These are phyloP conservation scores for Centropristis striata DNA, from an alignment of 2,113 vertebrate species.

Conservation along the genomic window DNA sequence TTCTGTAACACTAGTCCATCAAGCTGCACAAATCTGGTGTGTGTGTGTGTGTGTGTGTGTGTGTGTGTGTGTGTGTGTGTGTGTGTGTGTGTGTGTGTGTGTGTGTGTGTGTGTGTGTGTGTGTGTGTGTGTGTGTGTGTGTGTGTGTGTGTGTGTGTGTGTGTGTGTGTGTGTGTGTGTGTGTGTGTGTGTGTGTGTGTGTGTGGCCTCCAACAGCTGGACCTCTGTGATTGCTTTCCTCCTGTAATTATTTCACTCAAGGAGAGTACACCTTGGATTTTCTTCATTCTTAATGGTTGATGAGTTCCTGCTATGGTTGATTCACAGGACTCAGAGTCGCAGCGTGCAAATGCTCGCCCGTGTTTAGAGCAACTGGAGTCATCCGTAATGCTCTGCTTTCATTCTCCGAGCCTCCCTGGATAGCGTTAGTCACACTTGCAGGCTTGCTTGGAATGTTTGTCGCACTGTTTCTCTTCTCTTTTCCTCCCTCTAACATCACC, in stretches of 20 bases:
- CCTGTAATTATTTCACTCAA: conserved; percentile 53
- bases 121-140: conserved; percentile 3
- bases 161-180: conserved; percentile 25
- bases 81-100: conserved; percentile 33
- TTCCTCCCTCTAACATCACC: conserved; percentile 58
- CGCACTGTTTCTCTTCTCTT: conserved; percentile 42
- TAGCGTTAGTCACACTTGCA: conserved; percentile 71
- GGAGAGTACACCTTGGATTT: conserved; percentile 13
- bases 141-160: no score
- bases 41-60: conserved; percentile 18
- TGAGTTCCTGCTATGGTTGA: conserved; percentile 34
- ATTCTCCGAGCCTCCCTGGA: conserved; percentile 33
- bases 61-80: conserved; percentile 33
- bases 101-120: conserved; percentile 30
- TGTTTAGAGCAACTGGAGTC: conserved; percentile 45
- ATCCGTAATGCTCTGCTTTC: conserved; percentile 41
- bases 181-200: conserved; percentile 22
- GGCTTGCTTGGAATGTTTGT: conserved; percentile 69
- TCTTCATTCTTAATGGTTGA: conserved; percentile 37
- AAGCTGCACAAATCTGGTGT: conserved; percentile 31
- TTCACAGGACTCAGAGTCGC: conserved; percentile 41
- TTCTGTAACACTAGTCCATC: conserved; percentile 55
- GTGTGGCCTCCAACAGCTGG: conserved; percentile 58
- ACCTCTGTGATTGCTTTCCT: conserved; percentile 48
- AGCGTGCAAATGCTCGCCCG: conserved; percentile 46